Evolutionary conservation across 2,113 vertebrate genomes (phyloP), one percentile per base, ranked within the genome.

Genomic region (Ictalurus furcatus): DNA sequence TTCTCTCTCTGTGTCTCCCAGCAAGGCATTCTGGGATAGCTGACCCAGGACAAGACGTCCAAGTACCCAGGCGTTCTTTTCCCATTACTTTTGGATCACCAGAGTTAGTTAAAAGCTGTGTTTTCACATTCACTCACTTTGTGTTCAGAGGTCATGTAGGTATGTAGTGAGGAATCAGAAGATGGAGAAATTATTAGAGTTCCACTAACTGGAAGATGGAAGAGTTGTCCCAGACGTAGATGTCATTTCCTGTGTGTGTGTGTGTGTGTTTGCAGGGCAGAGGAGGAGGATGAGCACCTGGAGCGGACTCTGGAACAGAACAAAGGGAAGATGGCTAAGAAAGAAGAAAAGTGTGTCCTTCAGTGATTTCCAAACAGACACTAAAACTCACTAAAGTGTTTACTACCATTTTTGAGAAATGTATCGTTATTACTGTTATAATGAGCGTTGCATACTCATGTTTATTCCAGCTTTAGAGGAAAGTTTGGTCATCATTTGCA

Each of bases 311-410:
- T 99, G 92, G 98, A 99, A 94, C 98, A 99, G 96, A 99, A 98
- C 97, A 99, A 98, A 97, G 98, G 98, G 96, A 99, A 99, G 94
- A 99, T 99, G 97, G 97, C 97, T 94, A 99, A 99, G 96, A 99
- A 98, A 93, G 98, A 99, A 94, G 98, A 99, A 95, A 99, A 99
- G 92, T 99, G 98, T 91, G 93, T 97, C 91, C 95, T 99, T 92
- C 98, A 99, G 88, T 99, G 96, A 98, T 89, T 71, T 87, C 82
- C 83, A 14, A 73, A 52, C 67, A 40, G 80, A 85, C 73, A 85
- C 69, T 34, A 78, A 76, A 85, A 73, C 59, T 7, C 54, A 56
- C 40, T 65, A 59, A 81, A 73, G n/a, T 61, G 69, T 91, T 89
- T 87, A 54, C 90, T 87, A 88, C 84, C 82, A 56, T 89, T 63